Conservation (phyloP, 2,888 invertebrate species). For the Cephus rjabovi region DNA sequence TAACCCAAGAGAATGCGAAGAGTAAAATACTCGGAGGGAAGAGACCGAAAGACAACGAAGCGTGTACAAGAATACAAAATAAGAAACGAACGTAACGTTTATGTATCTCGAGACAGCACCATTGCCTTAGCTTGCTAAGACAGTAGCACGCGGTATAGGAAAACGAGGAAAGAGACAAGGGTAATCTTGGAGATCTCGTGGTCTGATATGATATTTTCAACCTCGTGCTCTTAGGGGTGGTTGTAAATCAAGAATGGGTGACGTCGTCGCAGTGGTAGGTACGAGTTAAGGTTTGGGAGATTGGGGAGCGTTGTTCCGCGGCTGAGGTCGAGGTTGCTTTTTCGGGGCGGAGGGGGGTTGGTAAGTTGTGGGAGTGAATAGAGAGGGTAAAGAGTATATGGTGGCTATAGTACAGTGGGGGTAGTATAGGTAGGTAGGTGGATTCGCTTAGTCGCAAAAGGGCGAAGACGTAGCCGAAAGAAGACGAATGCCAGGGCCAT, state of each 20-base stretch:
- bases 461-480: neutral
- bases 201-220: neutral
- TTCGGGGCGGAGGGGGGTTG: constrained; percentile 11
- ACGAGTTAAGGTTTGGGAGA: neutral
- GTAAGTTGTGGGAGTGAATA: constrained; percentile 17
- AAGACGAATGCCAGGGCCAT: constrained; percentile 62
- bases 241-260: neutral
- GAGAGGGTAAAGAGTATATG: constrained; percentile 19
- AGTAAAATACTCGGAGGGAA: neutral
- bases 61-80: neutral
- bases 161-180: neutral
- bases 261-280: neutral
- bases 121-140: neutral
- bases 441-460: neutral
- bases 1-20: neutral
- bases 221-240: neutral
- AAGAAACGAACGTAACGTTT: neutral
- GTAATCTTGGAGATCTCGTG: neutral
- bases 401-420: constrained; percentile 1
- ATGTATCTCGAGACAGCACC: neutral
- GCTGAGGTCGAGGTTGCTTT: neutral
- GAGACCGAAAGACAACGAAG: neutral
- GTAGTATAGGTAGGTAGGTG: constrained; percentile 7
- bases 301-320: neutral
- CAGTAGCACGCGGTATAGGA: too few relatives aligned